phyloP scores from a whole-genome alignment of 2,888 invertebrate species.

The Apamea sordens region DNA sequence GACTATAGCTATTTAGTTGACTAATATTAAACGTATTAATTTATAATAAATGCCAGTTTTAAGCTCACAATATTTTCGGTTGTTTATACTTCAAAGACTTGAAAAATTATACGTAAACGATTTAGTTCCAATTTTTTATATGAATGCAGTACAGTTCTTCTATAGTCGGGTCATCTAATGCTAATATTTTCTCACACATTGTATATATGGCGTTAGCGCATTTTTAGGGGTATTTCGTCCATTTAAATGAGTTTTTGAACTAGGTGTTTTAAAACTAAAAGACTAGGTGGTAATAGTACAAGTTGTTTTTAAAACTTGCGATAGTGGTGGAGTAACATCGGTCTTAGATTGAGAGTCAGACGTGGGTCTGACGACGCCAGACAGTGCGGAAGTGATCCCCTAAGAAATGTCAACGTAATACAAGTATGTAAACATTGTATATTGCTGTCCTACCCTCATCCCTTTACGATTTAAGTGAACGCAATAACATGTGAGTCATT shows the following conservation, averaged over 20 bases:
- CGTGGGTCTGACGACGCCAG: not conserved
- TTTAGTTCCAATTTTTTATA: constrained; percentile 56
- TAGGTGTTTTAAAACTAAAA: constrained; percentile 59
- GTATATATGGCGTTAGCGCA: constrained; percentile 59
- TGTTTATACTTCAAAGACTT: constrained; percentile 66
- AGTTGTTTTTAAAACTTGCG: constrained; percentile 44
- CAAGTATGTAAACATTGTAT: constrained; percentile 69
- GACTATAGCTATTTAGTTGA: constrained; percentile 55
- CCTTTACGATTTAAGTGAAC: constrained; percentile 83
- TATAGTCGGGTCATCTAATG: constrained; percentile 40
- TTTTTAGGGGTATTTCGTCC: constrained; percentile 64
- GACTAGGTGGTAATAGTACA: constrained; percentile 46
- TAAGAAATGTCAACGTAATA: constrained; percentile 62
- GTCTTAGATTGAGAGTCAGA: constrained; percentile 22
- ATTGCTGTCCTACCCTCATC: constrained; percentile 73
- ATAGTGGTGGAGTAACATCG: constrained; percentile 46
- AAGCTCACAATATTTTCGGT: constrained; percentile 63
- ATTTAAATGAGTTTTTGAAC: constrained; percentile 60
- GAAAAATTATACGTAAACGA: constrained; percentile 65
- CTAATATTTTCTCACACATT: constrained; percentile 41
- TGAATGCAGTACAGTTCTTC: constrained; percentile 39
- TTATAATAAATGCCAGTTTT: constrained; percentile 55
- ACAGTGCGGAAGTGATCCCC: constrained; percentile 57
- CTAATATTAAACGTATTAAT: constrained; percentile 49
- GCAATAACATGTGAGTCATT: constrained; percentile 88